A percentile compares a stretch with the other conserved stretches of the same genome.
phyloP scores from a whole-genome alignment of 2,113 vertebrate genomes.

The Galemys pyrenaicus region DNA sequence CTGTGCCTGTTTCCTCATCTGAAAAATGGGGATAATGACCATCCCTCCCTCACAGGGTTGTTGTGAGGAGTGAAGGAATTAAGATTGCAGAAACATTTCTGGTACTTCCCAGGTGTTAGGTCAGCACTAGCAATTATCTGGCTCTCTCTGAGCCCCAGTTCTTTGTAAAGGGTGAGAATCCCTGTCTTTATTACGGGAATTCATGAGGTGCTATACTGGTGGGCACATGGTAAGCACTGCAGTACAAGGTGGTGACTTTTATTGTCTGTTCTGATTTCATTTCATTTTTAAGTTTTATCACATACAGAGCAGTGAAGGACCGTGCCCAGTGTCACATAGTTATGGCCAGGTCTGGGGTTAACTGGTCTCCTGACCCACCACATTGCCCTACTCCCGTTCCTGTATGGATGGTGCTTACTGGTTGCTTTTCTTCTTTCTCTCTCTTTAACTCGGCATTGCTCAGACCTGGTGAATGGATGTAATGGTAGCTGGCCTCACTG shows the following conservation, averaged over 20 bases:
- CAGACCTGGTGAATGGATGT: not conserved
- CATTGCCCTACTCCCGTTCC: not conserved
- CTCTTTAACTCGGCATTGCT: not conserved
- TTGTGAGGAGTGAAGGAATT: not conserved
- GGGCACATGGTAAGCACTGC: not conserved
- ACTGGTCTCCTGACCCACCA: not conserved
- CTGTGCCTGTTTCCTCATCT: not conserved
- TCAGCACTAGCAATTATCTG: not conserved
- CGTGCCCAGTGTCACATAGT: not conserved
- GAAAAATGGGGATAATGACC: not conserved
- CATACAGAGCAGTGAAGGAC: not conserved
- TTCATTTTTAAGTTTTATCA: not conserved
- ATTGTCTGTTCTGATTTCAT: not conserved
- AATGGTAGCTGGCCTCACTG: not conserved
- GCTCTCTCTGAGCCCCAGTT: not conserved
- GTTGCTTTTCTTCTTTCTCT: not conserved
- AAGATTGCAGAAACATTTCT: not conserved
- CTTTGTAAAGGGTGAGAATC: not conserved
- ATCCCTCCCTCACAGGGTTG: not conserved
- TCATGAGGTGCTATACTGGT: not conserved
- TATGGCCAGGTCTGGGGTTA: not conserved
- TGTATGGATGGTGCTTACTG: not conserved
- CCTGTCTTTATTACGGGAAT: not conserved
- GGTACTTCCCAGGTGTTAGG: fast-evolving
- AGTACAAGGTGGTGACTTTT: not conserved